Conservation (phyloP, 2,888 invertebrate species). For the Invenusta paracnida region DNA sequence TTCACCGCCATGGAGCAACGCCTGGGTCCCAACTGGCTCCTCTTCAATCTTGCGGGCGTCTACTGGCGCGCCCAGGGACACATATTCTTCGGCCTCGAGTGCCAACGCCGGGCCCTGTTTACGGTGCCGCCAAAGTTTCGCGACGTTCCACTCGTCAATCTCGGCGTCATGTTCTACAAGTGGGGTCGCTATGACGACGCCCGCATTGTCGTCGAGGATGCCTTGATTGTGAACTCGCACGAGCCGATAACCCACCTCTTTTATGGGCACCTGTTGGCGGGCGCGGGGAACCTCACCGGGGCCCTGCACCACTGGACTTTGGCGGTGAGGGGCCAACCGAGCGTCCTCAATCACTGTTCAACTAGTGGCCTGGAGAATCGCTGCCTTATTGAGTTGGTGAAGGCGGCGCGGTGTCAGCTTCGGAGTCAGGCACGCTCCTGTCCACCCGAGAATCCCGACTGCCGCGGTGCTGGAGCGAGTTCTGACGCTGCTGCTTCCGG, state of each 20-base stretch:
- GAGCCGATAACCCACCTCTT: constrained; percentile 73
- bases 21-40: constrained; percentile 70
- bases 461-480: too few relatives aligned
- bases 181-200: constrained; percentile 67
- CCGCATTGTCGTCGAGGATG: constrained; percentile 66
- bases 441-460: too few relatives aligned
- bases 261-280: constrained; percentile 67
- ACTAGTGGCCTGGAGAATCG: not conserved
- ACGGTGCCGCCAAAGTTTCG: constrained; percentile 65
- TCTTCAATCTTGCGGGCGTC: constrained; percentile 70
- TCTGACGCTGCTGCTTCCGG: too few relatives aligned
- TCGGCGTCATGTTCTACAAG: constrained; percentile 69
- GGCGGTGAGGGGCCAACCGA: too few relatives aligned
- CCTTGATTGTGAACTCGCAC: constrained; percentile 66
- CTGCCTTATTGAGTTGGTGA: not conserved
- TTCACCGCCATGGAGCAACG: constrained; percentile 67
- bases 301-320: constrained; percentile 60
- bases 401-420: too few relatives aligned
- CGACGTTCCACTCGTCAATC: constrained; percentile 69
- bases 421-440: too few relatives aligned
- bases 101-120: constrained; percentile 67
- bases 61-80: constrained; percentile 75
- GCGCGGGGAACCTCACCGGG: constrained; percentile 67
- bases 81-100: constrained; percentile 69
- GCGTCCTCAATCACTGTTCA: not conserved